Percentiles rank a stretch among this genome's conserved stretches.
These are phyloP conservation scores for Lagocephalus sceleratus DNA, from an alignment of 2,797 vertebrate genomes.

Conservation along the genomic window DNA sequence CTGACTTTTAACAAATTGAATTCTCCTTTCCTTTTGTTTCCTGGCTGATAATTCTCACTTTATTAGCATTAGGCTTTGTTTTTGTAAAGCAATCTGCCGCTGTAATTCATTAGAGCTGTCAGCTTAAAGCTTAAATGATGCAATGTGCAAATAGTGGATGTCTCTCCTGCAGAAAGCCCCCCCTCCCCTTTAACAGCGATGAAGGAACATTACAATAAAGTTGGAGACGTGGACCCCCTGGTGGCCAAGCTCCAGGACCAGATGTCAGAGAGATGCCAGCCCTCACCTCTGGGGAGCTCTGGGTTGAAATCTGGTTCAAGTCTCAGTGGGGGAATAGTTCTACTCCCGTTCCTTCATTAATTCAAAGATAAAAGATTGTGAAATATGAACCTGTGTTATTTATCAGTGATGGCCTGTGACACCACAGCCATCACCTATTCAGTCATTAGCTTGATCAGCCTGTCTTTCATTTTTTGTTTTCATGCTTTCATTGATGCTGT, in stretches of 20 bases:
- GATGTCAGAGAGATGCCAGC: constrained; percentile 64
- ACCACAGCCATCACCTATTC: constrained; percentile 19
- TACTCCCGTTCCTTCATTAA: constrained; percentile 73
- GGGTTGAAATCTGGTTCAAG: constrained; percentile 82
- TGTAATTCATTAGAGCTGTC: constrained; percentile 76
- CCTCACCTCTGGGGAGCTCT: constrained; percentile 73
- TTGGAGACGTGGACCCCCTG: constrained; percentile 65
- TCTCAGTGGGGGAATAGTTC: constrained; percentile 66
- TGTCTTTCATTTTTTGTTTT: neutral
- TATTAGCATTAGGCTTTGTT: constrained; percentile 77
- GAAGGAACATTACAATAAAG: constrained; percentile 67
- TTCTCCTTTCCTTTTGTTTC: constrained; percentile 45
- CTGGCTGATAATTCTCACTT: constrained; percentile 70
- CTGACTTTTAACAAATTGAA: constrained; percentile 48
- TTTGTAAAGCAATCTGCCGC: constrained; percentile 74
- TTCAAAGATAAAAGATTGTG: constrained; percentile 68
- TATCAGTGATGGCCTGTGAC: constrained; percentile 10
- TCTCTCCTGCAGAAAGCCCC: constrained; percentile 63
- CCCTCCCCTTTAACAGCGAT: constrained; percentile 44
- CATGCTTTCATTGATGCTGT: neutral
- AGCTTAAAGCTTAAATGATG: constrained; percentile 64
- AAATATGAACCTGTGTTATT: constrained; percentile 28
- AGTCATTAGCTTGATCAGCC: constrained; percentile 1
- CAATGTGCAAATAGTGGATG: constrained; percentile 7
- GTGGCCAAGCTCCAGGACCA: constrained; percentile 67